Base-by-base conservation (phyloP, 2,888 invertebrate genomes). In the Hymenopus coronatus region DNA sequence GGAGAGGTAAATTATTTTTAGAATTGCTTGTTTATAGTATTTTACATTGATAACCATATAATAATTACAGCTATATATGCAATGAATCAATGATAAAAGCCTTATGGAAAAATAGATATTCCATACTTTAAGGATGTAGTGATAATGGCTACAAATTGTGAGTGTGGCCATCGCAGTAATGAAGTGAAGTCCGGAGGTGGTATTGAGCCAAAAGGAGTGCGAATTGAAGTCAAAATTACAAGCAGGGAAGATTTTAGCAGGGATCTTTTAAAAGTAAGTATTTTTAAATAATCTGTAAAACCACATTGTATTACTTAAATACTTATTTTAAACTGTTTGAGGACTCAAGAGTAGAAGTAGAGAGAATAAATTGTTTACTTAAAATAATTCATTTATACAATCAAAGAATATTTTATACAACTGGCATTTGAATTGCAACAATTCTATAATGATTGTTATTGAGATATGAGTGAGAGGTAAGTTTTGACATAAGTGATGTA, bases 101-200 rank as follows among this genome's bases (percentile, higher is more conserved):
- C 91, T 92, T 91, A 91, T 91, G 87, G 6, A 81, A 28, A 84
- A 15, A 33, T 83, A 89, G 89, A 86, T 30, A 87, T 89, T 92
- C 99, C 99, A 0, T 97, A 98, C 93, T 99, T 99, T 93, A 99
- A 99, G 93, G 98, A 99, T 93, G 98, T 98, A 0, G 96, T 99
- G 0, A 98, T 99, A 90, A 99, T 99, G 99, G 98, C 99, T 1
- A 98, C 98, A 0, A 95, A 94, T 0, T 99, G 99, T 93, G 98
- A 99, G 27, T 99, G 99, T 93, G 99, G 99, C 0, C 95, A 96
- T 92, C 96, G 97, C 91, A 98, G 99, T 3, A 99, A 98, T 92
- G 99, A 99, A 94, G 98, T 99, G 0, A 99, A 99, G 93, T 97
- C 98, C 0, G 98, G 98, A 0, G 95, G 97, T 28, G 99, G 99